Evolutionary conservation across 2,113 vertebrate species (phyloP), one percentile per base, ranked within the genome.

Genomic region (Laticauda colubrina): DNA sequence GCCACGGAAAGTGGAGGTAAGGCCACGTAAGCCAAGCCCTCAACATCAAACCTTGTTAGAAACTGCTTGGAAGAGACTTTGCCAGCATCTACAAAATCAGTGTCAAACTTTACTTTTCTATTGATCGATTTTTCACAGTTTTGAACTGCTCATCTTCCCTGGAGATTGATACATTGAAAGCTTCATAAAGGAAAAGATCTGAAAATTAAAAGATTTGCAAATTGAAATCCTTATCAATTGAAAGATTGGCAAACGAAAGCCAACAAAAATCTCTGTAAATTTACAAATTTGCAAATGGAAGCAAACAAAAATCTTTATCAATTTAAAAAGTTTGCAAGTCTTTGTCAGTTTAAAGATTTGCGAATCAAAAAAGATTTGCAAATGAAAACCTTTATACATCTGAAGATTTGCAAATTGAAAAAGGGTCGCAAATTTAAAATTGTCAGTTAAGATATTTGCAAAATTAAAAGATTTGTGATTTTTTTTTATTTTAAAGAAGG

Each of bases 1-100:
- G 2, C 96, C 97, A 86, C 95, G 26, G 85, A 97, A 97, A 45
- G 95, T 97, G 43, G 95, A 98, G 93, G 96, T 97, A 94, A 95
- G 94, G 93, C 20, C 51, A 21, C 18, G 64, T 2, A 14, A 43
- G 5, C 56, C 23, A 3, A 24, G 24, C 75, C 1, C 1, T 53
- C 55, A 3, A 24, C 48, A 8, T 3, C 51, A 0, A 8, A 54
- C 89, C 12, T 45, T 34, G 85, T 51, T 4, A 92, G 51, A 93
- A 57, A n/a, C 1, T 0, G 53, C 11, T 93, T 90, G 39, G 5
- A 48, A 53, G 48, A 45, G 2, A 1, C 18, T 34, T 21, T 20
- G 3, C 34, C 75, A 21, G 20, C 6, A 0, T 81, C 55, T 89
- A 11, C 21, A 11, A 43, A 75, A 54, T 10, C 14, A 75, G 29